Percentiles rank a stretch among this genome's conserved stretches.
Evolutionary conservation across 2,797 vertebrate genomes (phyloP).

Genomic region (Coilia nasus): DNA sequence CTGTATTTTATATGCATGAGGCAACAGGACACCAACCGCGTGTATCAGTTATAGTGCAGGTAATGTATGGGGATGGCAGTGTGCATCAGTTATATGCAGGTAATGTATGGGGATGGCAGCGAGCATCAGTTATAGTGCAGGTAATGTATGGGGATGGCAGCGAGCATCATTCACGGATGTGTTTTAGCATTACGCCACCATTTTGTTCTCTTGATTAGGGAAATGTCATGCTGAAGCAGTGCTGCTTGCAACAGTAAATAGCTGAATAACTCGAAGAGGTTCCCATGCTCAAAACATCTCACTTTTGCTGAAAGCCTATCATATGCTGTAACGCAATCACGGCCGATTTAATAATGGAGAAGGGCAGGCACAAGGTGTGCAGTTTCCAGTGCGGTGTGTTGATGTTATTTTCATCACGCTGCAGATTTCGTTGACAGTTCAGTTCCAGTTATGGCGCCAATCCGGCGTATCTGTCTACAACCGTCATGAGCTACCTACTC

Average conservation of each 20-base stretch:
- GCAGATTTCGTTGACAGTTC: background rate
- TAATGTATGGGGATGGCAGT: conserved; percentile 1
- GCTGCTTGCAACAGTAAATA: background rate
- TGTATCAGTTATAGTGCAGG: background rate
- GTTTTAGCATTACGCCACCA: background rate
- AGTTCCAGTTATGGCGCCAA: background rate
- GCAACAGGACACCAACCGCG: background rate
- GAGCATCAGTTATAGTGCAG: background rate
- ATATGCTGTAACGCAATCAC: background rate
- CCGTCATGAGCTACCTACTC: background rate
- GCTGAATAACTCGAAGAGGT: background rate
- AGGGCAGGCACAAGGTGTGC: background rate
- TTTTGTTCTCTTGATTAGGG: background rate
- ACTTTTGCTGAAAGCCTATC: background rate
- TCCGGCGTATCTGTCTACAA: background rate
- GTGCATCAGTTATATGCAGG: no score
- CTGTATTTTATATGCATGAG: background rate
- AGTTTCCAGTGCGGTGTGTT: background rate
- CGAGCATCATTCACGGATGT: background rate
- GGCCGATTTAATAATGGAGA: background rate
- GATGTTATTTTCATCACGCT: background rate
- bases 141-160: conserved; percentile 2
- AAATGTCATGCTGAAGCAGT: background rate
- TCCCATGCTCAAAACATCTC: background rate
- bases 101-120: no score